phyloP scores from a whole-genome alignment of 2,888 invertebrate genomes.

The Nomada hirtipes region DNA sequence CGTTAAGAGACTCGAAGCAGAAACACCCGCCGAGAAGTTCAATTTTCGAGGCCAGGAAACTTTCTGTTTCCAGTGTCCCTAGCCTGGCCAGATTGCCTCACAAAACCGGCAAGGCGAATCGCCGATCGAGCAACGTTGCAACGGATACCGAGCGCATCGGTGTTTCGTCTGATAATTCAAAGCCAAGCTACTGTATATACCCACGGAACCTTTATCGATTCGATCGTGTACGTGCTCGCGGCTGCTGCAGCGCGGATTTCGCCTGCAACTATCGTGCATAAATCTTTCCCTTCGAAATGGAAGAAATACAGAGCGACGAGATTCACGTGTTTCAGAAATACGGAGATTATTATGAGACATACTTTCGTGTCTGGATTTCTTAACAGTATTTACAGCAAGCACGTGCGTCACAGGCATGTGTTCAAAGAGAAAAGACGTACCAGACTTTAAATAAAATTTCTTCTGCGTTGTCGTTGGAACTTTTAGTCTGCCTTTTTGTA shows the following conservation, averaged over 20 bases:
- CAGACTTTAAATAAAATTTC: no score
- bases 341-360: slow-evolving; percentile 16
- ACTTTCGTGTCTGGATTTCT: slow-evolving; percentile 35
- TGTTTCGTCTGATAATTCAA: slow-evolving; percentile 33
- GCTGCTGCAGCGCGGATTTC: slow-evolving; percentile 40
- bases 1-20: no score
- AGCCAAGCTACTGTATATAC: slow-evolving; percentile 8
- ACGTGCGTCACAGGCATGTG: neutral
- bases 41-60: slow-evolving; percentile 22
- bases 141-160: slow-evolving; percentile 4
- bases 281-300: slow-evolving; percentile 27
- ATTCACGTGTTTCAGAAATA: slow-evolving; percentile 25
- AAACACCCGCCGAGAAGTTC: neutral
- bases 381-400: slow-evolving; percentile 30
- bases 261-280: slow-evolving; percentile 36
- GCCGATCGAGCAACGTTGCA: slow-evolving; percentile 15
- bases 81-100: slow-evolving; percentile 1
- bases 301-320: neutral
- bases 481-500: no score
- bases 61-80: neutral
- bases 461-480: no score
- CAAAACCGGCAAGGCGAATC: neutral
- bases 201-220: slow-evolving; percentile 42
- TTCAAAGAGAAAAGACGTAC: neutral
- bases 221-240: slow-evolving; percentile 24